Evolutionary conservation across 2,797 vertebrate species (phyloP).

Genomic region (Enteromius anoplus): DNA sequence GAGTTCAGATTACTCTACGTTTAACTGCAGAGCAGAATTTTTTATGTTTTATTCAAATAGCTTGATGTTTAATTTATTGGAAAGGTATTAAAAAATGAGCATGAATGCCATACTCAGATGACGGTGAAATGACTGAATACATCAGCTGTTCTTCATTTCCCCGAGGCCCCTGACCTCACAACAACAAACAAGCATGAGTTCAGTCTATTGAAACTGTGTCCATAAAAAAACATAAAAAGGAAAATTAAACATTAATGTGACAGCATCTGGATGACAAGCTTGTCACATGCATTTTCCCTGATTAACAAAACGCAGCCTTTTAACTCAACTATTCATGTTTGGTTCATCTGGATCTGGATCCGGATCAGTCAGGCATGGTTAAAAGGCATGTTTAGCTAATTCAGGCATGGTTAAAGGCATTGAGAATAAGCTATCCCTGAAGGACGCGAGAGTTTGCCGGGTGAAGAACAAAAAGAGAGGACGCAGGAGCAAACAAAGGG

Average conservation of each 20-base stretch:
- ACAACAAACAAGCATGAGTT: not conserved
- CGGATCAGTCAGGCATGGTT: constrained; percentile 11
- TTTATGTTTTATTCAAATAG: not conserved
- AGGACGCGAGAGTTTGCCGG: not conserved
- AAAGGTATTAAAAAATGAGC: not conserved
- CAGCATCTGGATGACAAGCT: not conserved
- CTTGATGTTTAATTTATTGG: not conserved
- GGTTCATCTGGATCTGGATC: constrained; percentile 1
- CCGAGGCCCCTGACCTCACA: not conserved
- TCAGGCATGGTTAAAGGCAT: constrained; percentile 1
- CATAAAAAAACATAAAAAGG: not conserved
- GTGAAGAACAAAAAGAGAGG: constrained; percentile 23
- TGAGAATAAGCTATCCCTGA: constrained; percentile 7
- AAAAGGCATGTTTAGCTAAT: constrained; percentile 28
- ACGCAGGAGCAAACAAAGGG: constrained; percentile 26
- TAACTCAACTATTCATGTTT: constrained; percentile 15
- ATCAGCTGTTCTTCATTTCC: not conserved
- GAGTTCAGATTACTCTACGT: not conserved
- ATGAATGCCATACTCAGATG: not conserved
- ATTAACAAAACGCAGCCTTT: not conserved
- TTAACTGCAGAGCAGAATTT: not conserved
- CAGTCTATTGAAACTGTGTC: not conserved
- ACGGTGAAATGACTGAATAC: not conserved
- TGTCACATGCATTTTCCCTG: constrained; percentile 1
- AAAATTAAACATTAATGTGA: constrained; percentile 8